Percentiles rank a stretch among this genome's conserved stretches.
phyloP scores from a whole-genome alignment of 1,140 invertebrate genomes.

The Harlomillsia oculata region DNA sequence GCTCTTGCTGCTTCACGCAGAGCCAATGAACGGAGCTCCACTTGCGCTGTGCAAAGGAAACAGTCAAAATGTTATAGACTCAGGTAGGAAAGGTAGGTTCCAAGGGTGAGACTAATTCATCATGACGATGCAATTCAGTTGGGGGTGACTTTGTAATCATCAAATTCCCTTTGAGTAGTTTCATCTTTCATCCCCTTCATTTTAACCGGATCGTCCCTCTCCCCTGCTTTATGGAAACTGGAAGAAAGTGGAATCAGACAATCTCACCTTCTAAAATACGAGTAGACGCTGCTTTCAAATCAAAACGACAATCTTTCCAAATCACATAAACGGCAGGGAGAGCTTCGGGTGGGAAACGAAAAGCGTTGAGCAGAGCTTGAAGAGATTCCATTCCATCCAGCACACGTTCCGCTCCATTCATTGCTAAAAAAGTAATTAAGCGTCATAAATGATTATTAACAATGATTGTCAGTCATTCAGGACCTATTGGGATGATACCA shows the following conservation, averaged over 20 bases:
- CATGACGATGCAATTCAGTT: no score
- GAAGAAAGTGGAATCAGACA: no score
- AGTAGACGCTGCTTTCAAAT: slow-evolving; percentile 56
- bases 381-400: slow-evolving; percentile 55
- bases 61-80: not conserved
- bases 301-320: slow-evolving; percentile 55
- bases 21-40: slow-evolving; percentile 21
- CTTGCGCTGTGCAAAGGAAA: slow-evolving; percentile 16
- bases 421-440: slow-evolving; percentile 3
- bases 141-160: no score
- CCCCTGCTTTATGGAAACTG: no score
- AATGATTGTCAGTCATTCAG: no score
- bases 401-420: slow-evolving; percentile 2
- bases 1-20: not conserved
- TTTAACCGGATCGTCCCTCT: no score
- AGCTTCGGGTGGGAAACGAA: slow-evolving; percentile 60
- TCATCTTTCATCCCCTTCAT: no score
- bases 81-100: no score
- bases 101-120: no score
- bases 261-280: slow-evolving; percentile 62
- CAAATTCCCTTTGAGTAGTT: no score
- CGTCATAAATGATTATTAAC: no score
- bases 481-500: no score
- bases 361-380: slow-evolving; percentile 57
- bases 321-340: slow-evolving; percentile 61